phyloP scores from a whole-genome alignment of 2,888 invertebrate genomes.

The Ceraclea dissimilis region DNA sequence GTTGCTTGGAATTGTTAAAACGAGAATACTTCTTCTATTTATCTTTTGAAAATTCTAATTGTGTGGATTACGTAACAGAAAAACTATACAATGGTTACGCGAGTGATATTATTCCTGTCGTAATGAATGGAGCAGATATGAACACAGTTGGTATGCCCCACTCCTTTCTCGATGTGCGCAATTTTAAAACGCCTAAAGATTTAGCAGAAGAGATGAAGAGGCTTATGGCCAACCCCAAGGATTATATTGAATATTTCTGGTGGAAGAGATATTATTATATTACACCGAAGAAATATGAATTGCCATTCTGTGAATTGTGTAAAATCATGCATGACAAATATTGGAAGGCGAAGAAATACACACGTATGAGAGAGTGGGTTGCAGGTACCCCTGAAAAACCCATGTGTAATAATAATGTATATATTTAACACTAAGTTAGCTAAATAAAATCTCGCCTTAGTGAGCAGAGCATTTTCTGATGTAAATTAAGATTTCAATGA shows the following conservation, averaged over 20 bases:
- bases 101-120: slow-evolving; percentile 45
- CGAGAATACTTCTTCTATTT: slow-evolving; percentile 61
- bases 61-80: slow-evolving; percentile 62
- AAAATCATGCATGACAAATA: background rate
- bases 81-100: slow-evolving; percentile 46
- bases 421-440: too few relatives aligned
- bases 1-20: slow-evolving; percentile 37
- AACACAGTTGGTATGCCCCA: slow-evolving; percentile 48
- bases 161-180: slow-evolving; percentile 58
- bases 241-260: slow-evolving; percentile 57
- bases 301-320: background rate
- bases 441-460: too few relatives aligned
- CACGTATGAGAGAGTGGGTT: background rate
- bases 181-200: slow-evolving; percentile 33
- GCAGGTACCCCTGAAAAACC: background rate
- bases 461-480: too few relatives aligned
- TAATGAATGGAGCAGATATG: slow-evolving; percentile 61
- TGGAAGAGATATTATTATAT: slow-evolving; percentile 49
- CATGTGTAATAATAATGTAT: background rate
- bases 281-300: slow-evolving; percentile 34
- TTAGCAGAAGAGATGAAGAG: slow-evolving; percentile 50
- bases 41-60: slow-evolving; percentile 60
- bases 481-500: too few relatives aligned
- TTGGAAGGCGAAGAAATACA: background rate
- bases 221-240: slow-evolving; percentile 43